Evolutionary conservation across 2,113 vertebrate species (phyloP).

Genomic region (Manacus vitellinus): DNA sequence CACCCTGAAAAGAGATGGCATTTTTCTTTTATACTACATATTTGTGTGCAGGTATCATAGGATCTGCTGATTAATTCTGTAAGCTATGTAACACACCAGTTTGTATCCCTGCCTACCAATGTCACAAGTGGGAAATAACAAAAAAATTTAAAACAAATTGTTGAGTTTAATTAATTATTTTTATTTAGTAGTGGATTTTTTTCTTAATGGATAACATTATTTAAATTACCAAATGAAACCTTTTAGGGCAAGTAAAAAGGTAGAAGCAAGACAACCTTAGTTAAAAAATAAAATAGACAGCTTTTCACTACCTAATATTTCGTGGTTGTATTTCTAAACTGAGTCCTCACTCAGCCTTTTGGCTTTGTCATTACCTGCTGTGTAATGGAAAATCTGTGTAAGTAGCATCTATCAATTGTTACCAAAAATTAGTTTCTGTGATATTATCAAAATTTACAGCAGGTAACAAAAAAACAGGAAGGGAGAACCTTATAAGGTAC

Average conservation of each 20-base stretch:
- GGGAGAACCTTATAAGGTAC: neutral
- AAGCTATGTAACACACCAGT: accelerated
- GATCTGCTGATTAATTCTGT: neutral
- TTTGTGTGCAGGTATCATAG: neutral
- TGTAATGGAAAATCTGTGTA: neutral
- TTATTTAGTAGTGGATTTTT: neutral
- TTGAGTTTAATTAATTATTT: neutral
- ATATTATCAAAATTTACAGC: neutral
- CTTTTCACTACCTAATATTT: neutral
- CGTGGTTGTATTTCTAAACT: neutral
- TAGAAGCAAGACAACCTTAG: neutral
- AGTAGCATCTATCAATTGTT: neutral
- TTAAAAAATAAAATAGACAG: neutral
- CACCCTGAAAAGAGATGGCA: neutral
- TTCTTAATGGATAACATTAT: neutral
- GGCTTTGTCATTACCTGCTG: neutral
- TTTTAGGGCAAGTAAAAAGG: neutral
- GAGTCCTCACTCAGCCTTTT: neutral
- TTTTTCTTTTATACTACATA: neutral
- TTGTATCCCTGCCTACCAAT: neutral
- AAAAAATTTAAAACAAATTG: neutral
- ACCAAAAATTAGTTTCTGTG: neutral
- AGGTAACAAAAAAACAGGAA: neutral
- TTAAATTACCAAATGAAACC: neutral
- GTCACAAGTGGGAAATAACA: neutral